phyloP scores from a whole-genome alignment of 2,797 vertebrate genomes.

The Adelosebastes latens region DNA sequence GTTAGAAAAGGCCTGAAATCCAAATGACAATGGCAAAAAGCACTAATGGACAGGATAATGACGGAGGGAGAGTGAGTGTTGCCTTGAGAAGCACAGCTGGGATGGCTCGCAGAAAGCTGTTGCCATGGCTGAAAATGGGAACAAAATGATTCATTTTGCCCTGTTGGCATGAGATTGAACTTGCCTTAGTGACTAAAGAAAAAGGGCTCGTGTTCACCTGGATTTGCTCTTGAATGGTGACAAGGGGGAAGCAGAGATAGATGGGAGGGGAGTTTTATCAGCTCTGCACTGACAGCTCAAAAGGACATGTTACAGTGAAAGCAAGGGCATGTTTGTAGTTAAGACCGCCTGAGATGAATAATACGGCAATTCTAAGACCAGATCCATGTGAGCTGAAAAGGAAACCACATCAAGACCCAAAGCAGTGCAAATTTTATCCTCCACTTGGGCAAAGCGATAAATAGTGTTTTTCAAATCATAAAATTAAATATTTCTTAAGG shows the following conservation, averaged over 20 bases:
- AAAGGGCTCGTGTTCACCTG: background rate
- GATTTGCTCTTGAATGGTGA: slow-evolving; percentile 2
- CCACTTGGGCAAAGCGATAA: background rate
- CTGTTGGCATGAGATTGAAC: slow-evolving; percentile 21
- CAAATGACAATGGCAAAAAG: slow-evolving; percentile 58
- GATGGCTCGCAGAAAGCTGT: slow-evolving; percentile 36
- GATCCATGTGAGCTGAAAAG: background rate
- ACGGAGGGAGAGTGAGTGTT: background rate
- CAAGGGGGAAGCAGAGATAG: background rate
- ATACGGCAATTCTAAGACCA: background rate
- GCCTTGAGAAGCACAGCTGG: slow-evolving; percentile 51
- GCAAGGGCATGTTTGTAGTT: slow-evolving; percentile 15
- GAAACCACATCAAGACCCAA: background rate
- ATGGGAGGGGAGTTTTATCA: slow-evolving; percentile 13
- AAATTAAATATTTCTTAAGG: background rate
- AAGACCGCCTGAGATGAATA: background rate
- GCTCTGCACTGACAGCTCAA: slow-evolving; percentile 23
- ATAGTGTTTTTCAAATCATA: background rate
- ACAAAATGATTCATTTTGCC: slow-evolving; percentile 49
- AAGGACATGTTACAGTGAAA: slow-evolving; percentile 3
- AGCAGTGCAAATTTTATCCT: background rate
- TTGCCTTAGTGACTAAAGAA: background rate
- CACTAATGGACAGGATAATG: slow-evolving; percentile 63
- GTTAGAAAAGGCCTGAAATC: slow-evolving; percentile 39
- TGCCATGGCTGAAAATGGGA: slow-evolving; percentile 61